Conservation (phyloP, 2,888 invertebrate species). For the Melanargia galathea region DNA sequence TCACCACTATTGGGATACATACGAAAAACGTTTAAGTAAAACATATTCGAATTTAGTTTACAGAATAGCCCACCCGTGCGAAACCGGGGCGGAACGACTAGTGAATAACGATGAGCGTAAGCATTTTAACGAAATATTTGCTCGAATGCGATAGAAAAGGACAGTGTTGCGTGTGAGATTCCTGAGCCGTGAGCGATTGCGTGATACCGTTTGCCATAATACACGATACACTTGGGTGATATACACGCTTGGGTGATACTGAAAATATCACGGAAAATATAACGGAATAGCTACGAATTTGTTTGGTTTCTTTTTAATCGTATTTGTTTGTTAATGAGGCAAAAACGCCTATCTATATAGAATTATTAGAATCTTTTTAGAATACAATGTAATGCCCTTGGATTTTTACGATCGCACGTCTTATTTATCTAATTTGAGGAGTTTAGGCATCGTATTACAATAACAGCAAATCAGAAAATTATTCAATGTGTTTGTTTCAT, state of each 20-base stretch:
- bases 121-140: conserved; percentile 10
- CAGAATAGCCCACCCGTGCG: too few species aligned
- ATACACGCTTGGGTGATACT: conserved; percentile 20
- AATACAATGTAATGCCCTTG: too few species aligned
- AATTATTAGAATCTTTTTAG: too few species aligned
- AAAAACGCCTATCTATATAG: background rate
- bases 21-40: too few species aligned
- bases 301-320: background rate
- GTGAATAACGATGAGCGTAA: background rate
- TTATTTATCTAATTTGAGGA: too few species aligned
- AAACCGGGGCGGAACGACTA: too few species aligned
- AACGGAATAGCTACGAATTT: conserved; percentile 16
- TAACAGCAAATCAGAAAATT: too few species aligned
- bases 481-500: too few species aligned
- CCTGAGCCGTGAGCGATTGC: conserved; percentile 22
- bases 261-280: conserved; percentile 21
- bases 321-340: background rate
- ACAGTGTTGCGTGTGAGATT: conserved; percentile 34
- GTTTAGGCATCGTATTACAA: too few species aligned
- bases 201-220: conserved; percentile 30
- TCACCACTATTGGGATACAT: too few species aligned
- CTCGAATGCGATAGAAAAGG: conserved; percentile 36
- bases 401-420: too few species aligned
- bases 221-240: conserved; percentile 29
- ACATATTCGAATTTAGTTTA: too few species aligned